Evolutionary conservation across 2,113 vertebrate genomes (phyloP).

Genomic region (Paraplagusia blochii): DNA sequence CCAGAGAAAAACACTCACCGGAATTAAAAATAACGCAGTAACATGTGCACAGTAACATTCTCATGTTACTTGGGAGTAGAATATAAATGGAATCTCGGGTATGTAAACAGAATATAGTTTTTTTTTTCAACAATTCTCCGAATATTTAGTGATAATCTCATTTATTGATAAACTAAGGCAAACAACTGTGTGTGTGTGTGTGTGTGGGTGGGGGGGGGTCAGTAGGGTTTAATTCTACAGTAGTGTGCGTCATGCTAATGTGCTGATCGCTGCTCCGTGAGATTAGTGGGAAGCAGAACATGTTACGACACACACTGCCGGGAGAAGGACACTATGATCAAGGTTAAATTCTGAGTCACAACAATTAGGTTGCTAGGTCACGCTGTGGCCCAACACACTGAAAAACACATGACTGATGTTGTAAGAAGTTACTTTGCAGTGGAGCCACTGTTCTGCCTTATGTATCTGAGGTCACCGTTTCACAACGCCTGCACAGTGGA

Average conservation of each 20-base stretch:
- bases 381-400: constrained; percentile 35
- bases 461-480: constrained; percentile 57
- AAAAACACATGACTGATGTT: constrained; percentile 54
- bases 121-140: no score
- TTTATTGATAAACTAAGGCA: no score
- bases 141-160: no score
- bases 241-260: no score
- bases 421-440: constrained; percentile 62
- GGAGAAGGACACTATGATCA: constrained; percentile 20
- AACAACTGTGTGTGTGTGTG: no score
- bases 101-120: no score
- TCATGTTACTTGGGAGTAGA: not conserved
- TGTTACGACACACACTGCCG: no score
- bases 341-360: constrained; percentile 46
- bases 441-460: constrained; percentile 34
- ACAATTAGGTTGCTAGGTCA: constrained; percentile 31
- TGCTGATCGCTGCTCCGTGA: no score
- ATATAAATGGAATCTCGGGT: no score
- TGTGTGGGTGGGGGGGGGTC: no score
- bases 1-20: constrained; percentile 9
- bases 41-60: not conserved
- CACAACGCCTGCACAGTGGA: constrained; percentile 42
- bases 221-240: no score
- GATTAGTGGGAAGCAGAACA: no score
- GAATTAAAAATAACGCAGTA: constrained; percentile 4